These are phyloP conservation scores for Heloderma charlesbogerti DNA, from an alignment of 2,113 vertebrate genomes.

Conservation along the genomic window DNA sequence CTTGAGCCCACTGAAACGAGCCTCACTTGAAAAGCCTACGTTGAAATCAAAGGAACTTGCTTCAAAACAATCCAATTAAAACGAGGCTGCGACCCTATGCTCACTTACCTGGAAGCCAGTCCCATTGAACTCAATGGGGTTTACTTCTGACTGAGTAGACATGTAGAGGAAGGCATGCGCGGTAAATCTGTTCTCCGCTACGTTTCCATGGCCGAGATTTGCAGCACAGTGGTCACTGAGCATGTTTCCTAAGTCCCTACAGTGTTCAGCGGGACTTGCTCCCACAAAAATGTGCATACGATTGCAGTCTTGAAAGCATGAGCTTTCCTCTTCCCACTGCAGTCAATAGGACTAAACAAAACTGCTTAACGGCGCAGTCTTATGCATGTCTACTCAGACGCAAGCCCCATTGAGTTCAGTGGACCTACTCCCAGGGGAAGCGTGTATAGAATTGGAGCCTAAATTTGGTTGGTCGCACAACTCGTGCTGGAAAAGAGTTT, in stretches of 20 bases:
- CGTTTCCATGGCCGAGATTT: background rate
- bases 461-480: background rate
- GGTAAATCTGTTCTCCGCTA: too few species aligned
- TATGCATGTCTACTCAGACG: too few species aligned
- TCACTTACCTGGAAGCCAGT: background rate
- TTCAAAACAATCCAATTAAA: background rate
- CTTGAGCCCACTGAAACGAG: background rate
- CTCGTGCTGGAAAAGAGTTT: background rate
- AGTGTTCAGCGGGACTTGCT: background rate
- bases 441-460: background rate
- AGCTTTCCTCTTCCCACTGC: background rate
- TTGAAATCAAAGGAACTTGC: background rate
- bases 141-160: background rate
- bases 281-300: too few species aligned
- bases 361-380: background rate
- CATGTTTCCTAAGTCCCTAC: too few species aligned
- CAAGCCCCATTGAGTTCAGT: too few species aligned
- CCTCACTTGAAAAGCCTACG: background rate
- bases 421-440: background rate
- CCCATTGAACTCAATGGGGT: background rate
- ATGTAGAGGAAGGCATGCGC: too few species aligned
- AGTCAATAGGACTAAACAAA: background rate
- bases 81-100: background rate
- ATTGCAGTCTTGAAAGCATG: too few species aligned
- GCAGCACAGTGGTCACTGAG: background rate